Conservation (phyloP, 2,797 vertebrate species). For the Meda fulgida region DNA sequence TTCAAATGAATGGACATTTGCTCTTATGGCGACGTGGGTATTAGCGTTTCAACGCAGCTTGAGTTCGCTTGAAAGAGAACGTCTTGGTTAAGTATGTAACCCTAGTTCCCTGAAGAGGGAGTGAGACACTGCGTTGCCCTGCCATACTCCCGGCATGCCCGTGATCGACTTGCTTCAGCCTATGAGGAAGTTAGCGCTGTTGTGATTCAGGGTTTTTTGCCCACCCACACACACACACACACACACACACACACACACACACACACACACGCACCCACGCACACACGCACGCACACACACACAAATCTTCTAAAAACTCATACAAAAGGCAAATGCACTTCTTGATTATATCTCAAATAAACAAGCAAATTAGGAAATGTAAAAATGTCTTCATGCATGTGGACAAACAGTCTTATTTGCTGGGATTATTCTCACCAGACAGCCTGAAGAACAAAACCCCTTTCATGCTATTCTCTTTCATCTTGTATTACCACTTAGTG, state of each 20-base stretch:
- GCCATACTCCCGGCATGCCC: too few relatives aligned
- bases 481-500: slow-evolving; percentile 56
- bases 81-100: too few relatives aligned
- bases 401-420: slow-evolving; percentile 39
- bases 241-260: background rate
- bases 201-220: too few relatives aligned
- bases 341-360: background rate
- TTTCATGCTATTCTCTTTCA: slow-evolving; percentile 49
- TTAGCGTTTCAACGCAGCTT: too few relatives aligned
- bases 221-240: background rate
- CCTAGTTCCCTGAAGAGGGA: too few relatives aligned
- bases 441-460: slow-evolving; percentile 42
- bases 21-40: too few relatives aligned
- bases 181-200: too few relatives aligned
- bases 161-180: too few relatives aligned
- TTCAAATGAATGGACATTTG: too few relatives aligned
- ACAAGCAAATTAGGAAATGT: slow-evolving; percentile 22
- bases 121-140: too few relatives aligned
- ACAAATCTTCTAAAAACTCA: background rate
- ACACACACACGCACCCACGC: background rate
- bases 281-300: background rate
- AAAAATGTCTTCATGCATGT: slow-evolving; percentile 8
- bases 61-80: too few relatives aligned
- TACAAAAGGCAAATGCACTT: background rate
- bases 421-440: slow-evolving; percentile 45